These are phyloP conservation scores for Drosophila parabipectinata DNA, from an alignment of 1,140 invertebrate genomes.

Conservation along the genomic window DNA sequence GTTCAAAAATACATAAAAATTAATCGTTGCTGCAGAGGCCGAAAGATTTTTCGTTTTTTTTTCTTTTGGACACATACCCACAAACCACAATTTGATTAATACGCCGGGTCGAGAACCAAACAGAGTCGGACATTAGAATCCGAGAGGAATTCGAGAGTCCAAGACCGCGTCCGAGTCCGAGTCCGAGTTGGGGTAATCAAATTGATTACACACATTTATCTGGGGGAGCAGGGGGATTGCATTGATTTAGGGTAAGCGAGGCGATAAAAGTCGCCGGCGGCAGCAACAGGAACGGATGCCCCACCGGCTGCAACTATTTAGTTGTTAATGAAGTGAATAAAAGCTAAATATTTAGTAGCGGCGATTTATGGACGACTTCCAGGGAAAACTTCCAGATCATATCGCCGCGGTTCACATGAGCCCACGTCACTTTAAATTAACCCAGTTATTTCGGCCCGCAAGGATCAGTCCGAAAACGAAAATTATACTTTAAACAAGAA, in stretches of 20 bases:
- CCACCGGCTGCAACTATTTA: conserved; percentile 68
- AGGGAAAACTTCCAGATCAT: conserved; percentile 43
- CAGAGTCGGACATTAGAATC: conserved; percentile 29
- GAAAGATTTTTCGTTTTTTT: not conserved
- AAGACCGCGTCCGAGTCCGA: conserved; percentile 10
- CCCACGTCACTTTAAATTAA: conserved; percentile 48
- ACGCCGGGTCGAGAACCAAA: conserved; percentile 46
- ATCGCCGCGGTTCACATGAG: conserved; percentile 33
- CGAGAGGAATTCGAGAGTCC: conserved; percentile 39
- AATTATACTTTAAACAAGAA: conserved; percentile 3
- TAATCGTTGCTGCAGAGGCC: conserved; percentile 57
- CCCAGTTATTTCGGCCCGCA: conserved; percentile 48
- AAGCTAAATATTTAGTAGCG: conserved; percentile 60
- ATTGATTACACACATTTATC: conserved; percentile 81
- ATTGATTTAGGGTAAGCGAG: conserved; percentile 68
- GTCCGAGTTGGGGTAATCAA: conserved; percentile 59
- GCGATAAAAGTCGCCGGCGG: conserved; percentile 72
- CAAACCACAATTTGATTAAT: conserved; percentile 78
- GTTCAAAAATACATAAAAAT: conserved; percentile 70
- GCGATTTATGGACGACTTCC: conserved; percentile 55
- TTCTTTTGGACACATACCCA: conserved; percentile 25
- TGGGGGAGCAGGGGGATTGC: conserved; percentile 49
- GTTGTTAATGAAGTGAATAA: conserved; percentile 79
- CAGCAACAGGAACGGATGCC: conserved; percentile 12
- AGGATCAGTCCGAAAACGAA: conserved; percentile 2